These are phyloP conservation scores for Drosophila parthenogenetica DNA, from an alignment of 2,888 invertebrate species.

Conservation along the genomic window DNA sequence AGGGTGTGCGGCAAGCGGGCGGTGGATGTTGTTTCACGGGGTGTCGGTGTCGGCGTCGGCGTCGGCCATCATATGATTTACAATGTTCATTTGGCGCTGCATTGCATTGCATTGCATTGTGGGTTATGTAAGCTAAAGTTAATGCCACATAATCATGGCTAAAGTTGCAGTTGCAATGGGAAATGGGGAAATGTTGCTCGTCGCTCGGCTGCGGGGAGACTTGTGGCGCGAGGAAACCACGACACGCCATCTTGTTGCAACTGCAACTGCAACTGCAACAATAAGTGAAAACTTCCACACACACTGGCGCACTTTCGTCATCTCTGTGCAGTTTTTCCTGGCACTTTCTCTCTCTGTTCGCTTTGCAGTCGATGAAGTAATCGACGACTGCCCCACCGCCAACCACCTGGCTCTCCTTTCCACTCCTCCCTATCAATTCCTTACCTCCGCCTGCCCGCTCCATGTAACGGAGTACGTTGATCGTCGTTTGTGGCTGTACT, in stretches of 20 bases:
- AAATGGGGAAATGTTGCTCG: conserved; percentile 73
- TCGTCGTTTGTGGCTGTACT: conserved; percentile 43
- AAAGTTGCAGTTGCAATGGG: conserved; percentile 74
- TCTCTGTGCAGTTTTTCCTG: conserved; percentile 63
- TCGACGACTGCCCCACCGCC: conserved; percentile 47
- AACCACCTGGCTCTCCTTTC: not conserved
- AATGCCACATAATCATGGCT: conserved; percentile 82
- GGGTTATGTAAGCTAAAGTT: conserved; percentile 79
- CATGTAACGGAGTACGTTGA: conserved; percentile 52
- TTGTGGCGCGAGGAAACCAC: conserved; percentile 35
- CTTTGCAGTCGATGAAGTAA: conserved; percentile 68
- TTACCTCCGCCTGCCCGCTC: not conserved
- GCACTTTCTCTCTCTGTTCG: conserved; percentile 68
- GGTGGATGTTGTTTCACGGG: not conserved
- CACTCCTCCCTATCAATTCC: fast-evolving
- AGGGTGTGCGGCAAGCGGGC: not conserved
- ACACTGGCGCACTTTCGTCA: not conserved
- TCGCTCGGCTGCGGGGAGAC: conserved; percentile 7
- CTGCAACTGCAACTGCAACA: conserved; percentile 32
- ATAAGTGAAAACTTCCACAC: conserved; percentile 18
- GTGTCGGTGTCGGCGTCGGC: conserved; percentile 38
- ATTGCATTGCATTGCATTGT: conserved; percentile 60
- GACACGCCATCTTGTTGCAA: conserved; percentile 74
- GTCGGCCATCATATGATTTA: conserved; percentile 75
- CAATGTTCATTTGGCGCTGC: conserved; percentile 63